Conservation (phyloP, 2,797 vertebrate genomes). For the Xenentodon cancila region DNA sequence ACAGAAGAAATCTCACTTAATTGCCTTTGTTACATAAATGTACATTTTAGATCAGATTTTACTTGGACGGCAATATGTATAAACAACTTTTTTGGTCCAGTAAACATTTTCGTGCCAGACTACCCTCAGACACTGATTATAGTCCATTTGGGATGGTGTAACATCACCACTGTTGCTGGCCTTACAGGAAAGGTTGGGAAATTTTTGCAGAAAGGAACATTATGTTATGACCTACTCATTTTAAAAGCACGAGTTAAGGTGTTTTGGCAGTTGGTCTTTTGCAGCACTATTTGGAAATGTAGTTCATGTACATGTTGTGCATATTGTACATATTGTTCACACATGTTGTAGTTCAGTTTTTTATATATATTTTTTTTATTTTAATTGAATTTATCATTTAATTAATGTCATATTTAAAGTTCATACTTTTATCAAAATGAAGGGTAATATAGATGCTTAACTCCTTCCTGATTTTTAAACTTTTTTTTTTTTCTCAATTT, state of each 20-base stretch:
- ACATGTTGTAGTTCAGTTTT: neutral
- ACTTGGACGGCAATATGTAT: slow-evolving; percentile 13
- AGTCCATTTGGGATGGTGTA: slow-evolving; percentile 60
- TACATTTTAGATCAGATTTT: neutral
- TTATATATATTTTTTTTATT: too few relatives aligned
- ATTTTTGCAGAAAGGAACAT: slow-evolving; percentile 21
- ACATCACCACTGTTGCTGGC: slow-evolving; percentile 41
- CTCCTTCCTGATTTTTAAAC: neutral
- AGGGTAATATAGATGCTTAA: neutral
- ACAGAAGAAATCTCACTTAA: neutral
- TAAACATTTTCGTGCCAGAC: slow-evolving; percentile 18
- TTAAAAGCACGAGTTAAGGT: neutral
- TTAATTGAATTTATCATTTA: neutral
- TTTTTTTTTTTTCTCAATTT: slow-evolving; percentile 2
- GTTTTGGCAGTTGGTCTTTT: slow-evolving; percentile 9
- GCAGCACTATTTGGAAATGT: neutral
- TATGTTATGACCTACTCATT: slow-evolving; percentile 22
- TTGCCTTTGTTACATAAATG: neutral
- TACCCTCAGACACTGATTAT: slow-evolving; percentile 44
- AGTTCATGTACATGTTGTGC: neutral
- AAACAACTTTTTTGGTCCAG: slow-evolving; percentile 14
- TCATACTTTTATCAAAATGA: neutral
- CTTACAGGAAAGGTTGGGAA: slow-evolving; percentile 25
- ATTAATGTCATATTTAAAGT: neutral
- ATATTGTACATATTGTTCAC: neutral